phyloP scores from a whole-genome alignment of 2,797 vertebrate species.

The Xiphorhynchus erythropygius region DNA sequence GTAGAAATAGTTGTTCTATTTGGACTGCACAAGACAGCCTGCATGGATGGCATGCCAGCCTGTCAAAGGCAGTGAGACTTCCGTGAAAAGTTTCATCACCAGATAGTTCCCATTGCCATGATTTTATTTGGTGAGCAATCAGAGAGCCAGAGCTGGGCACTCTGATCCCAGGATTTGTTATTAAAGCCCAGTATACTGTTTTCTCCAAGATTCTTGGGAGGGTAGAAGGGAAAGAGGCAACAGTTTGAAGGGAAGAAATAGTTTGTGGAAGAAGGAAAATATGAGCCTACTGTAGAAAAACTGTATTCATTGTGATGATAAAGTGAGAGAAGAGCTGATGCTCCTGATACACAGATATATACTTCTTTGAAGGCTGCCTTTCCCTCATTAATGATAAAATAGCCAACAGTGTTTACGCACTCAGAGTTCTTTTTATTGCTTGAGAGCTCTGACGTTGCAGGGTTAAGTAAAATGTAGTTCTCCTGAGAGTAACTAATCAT shows the following conservation, averaged over 20 bases:
- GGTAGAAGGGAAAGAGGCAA: background rate
- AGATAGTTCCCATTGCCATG: background rate
- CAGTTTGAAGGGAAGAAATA: background rate
- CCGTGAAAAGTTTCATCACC: background rate
- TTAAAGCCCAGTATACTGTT: background rate
- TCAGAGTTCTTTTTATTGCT: background rate
- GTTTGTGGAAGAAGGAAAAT: background rate
- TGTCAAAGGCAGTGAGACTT: background rate
- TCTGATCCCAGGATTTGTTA: background rate
- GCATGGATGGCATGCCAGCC: background rate
- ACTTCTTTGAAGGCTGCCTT: background rate
- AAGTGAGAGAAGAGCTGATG: background rate
- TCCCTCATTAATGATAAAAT: background rate
- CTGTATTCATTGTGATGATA: background rate
- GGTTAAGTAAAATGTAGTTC: background rate
- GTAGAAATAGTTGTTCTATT: background rate
- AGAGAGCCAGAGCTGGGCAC: background rate
- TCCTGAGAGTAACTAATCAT: background rate
- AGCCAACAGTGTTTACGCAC: background rate
- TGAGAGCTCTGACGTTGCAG: background rate
- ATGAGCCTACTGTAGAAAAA: background rate
- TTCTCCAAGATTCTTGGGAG: background rate
- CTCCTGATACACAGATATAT: background rate
- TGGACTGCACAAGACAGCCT: background rate
- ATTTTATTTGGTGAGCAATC: background rate